These are phyloP conservation scores for Dryomyza anilis DNA, from an alignment of 2,888 invertebrate species.

Conservation along the genomic window DNA sequence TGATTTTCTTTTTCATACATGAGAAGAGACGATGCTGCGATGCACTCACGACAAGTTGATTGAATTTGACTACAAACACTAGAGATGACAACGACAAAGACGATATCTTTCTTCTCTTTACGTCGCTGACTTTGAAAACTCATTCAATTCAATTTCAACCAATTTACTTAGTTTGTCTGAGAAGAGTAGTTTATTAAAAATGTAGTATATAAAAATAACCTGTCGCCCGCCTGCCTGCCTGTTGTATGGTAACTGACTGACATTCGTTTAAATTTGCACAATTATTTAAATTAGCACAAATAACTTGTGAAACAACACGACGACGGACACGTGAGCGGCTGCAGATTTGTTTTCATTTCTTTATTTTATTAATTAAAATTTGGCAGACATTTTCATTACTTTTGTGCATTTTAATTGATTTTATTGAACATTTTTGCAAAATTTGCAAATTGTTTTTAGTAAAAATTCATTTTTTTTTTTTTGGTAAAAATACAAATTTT, in stretches of 20 bases:
- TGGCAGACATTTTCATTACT: no score
- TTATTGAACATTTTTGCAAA: no score
- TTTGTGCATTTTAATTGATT: no score
- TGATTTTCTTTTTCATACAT: neutral
- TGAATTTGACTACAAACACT: no score
- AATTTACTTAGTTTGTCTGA: no score
- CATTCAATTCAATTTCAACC: conserved; percentile 18
- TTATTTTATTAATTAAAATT: no score
- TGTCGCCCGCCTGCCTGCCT: neutral
- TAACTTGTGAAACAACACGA: neutral
- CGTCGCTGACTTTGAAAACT: conserved; percentile 14
- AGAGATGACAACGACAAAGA: neutral
- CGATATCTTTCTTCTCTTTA: neutral
- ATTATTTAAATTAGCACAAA: neutral
- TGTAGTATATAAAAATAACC: neutral
- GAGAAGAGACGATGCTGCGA: no score
- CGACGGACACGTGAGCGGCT: neutral
- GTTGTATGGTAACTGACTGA: neutral
- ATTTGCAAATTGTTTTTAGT: no score
- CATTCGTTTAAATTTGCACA: neutral
- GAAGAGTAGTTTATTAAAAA: no score
- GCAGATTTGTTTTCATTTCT: neutral
- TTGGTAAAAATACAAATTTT: no score
- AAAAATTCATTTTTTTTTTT: no score
- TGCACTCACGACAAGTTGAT: neutral